These are phyloP conservation scores for Cydia amplana DNA, from an alignment of 1,140 invertebrate genomes.

Conservation along the genomic window DNA sequence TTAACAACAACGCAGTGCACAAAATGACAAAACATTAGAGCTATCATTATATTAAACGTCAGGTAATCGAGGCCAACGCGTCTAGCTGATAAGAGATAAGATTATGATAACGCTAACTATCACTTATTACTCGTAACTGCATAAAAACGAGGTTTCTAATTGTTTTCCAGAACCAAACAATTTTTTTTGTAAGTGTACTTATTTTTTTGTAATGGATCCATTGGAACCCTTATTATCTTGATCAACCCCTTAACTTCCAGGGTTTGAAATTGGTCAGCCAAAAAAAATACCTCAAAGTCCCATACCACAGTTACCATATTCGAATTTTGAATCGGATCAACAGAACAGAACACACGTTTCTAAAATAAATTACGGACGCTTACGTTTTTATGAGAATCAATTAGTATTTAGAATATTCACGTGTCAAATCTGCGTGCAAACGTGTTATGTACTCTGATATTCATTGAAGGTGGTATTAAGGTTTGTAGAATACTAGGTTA, in stretches of 20 bases:
- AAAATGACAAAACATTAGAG: not conserved
- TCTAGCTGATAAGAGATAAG: conserved; percentile 27
- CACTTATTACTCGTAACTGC: not conserved
- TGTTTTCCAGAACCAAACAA: no score
- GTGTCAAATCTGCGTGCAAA: not conserved
- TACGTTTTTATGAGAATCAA: not conserved
- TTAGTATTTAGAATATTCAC: not conserved
- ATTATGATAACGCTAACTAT: conserved; percentile 27
- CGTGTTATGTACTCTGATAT: not conserved
- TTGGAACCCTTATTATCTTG: no score
- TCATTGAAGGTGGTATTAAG: not conserved
- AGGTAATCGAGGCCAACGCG: conserved; percentile 14
- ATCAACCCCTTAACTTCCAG: no score
- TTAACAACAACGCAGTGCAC: not conserved
- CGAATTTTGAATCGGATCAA: no score
- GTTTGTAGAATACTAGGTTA: conserved; percentile 18
- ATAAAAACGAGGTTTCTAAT: not conserved
- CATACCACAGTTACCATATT: no score
- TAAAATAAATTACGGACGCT: no score
- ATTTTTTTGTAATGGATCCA: no score
- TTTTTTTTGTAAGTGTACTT: no score
- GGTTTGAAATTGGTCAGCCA: no score
- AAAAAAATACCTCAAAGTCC: no score
- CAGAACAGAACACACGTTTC: no score
- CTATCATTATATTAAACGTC: conserved; percentile 8